A percentile compares a stretch with the other conserved stretches of the same genome.
phyloP scores from a whole-genome alignment of 2,797 vertebrate species.

The Phataginus tricuspis region DNA sequence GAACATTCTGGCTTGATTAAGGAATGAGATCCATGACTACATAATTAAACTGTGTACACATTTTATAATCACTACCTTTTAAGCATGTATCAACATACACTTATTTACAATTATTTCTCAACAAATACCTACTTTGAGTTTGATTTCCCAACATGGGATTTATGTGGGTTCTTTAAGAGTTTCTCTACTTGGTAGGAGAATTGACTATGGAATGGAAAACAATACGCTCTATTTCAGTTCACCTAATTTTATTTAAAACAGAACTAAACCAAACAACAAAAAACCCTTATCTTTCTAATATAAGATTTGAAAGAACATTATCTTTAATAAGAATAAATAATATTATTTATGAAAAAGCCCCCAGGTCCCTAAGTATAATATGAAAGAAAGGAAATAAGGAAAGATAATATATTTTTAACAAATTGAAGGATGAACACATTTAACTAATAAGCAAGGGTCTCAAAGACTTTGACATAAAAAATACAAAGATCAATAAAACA shows the following conservation, averaged over 20 bases:
- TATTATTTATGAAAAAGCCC: neutral
- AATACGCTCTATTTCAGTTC: neutral
- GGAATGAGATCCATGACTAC: neutral
- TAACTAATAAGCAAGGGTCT: neutral
- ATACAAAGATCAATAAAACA: neutral
- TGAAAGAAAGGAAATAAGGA: neutral
- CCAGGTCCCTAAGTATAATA: neutral
- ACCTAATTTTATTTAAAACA: neutral
- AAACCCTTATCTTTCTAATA: neutral
- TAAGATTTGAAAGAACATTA: neutral
- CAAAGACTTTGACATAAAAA: neutral
- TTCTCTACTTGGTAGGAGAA: neutral
- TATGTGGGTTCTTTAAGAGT: neutral
- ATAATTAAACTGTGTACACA: neutral
- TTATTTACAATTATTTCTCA: neutral
- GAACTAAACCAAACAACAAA: neutral
- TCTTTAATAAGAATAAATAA: neutral
- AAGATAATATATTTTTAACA: neutral
- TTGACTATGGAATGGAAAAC: too few relatives aligned
- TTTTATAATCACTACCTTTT: neutral
- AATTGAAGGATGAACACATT: neutral
- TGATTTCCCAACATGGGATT: neutral
- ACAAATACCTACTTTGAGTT: neutral
- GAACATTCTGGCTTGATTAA: neutral
- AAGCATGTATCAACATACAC: neutral